A percentile compares a stretch with the other conserved stretches of the same genome.
Conservation (phyloP, 2,113 vertebrate species). For the Athene cunicularia region DNA sequence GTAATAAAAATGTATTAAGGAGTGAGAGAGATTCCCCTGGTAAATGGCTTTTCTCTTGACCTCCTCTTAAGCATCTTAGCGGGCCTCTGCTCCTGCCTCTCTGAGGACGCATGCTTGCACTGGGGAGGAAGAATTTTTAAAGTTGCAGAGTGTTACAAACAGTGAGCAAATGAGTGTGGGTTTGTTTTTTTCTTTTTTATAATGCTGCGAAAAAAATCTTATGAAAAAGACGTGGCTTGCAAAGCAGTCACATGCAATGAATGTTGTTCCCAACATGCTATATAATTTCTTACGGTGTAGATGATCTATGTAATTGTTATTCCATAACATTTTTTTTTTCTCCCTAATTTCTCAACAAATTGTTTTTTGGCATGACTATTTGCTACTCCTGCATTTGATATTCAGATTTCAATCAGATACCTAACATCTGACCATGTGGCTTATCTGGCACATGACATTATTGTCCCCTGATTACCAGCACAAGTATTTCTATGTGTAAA, state of each 20-base stretch:
- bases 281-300: background rate
- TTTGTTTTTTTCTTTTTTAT: background rate
- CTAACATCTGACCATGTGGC: background rate
- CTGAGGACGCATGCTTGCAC: constrained; percentile 40
- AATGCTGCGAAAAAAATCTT: background rate
- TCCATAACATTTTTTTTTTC: background rate
- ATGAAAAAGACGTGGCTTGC: background rate
- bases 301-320: background rate
- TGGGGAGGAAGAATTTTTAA: constrained; percentile 30
- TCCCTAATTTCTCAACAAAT: background rate
- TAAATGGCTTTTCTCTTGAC: constrained; percentile 59
- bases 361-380: accelerated
- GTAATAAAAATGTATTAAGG: constrained; percentile 49
- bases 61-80: constrained; percentile 49
- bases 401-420: background rate
- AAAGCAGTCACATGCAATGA: background rate
- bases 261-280: background rate
- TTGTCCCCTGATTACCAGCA: background rate
- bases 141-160: constrained; percentile 25
- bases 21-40: constrained; percentile 35
- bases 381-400: background rate
- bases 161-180: background rate
- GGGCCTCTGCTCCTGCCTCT: constrained; percentile 12
- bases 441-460: background rate
- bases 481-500: background rate